Percentiles rank a stretch among this genome's conserved stretches.
phyloP scores from a whole-genome alignment of 2,113 vertebrate genomes.

The Phodopus roborovskii region DNA sequence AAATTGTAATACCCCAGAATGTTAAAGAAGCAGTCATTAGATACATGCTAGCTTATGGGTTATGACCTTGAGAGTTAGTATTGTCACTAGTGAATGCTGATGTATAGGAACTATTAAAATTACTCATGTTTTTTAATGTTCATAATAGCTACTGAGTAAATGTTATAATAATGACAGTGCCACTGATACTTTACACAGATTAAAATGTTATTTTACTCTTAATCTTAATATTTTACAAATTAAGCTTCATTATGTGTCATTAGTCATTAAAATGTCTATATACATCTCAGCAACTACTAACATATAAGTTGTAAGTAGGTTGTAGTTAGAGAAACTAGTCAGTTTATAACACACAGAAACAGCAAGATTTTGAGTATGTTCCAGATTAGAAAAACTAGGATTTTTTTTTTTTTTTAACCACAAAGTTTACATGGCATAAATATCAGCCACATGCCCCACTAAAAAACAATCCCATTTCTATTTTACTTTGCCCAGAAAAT shows the following conservation, averaged over 20 bases:
- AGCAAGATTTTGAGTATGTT: slow-evolving; percentile 44
- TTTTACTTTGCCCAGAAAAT: slow-evolving; percentile 9
- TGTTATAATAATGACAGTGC: not conserved
- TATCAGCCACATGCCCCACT: not conserved
- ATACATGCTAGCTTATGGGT: not conserved
- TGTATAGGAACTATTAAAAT: not conserved
- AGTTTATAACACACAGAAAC: not conserved
- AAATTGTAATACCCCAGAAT: not conserved
- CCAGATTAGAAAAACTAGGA: not conserved
- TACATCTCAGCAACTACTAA: not conserved
- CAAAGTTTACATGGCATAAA: not conserved
- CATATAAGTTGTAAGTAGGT: not conserved
- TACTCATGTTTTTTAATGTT: slow-evolving; percentile 14
- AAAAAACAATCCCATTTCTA: not conserved
- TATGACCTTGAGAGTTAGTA: not conserved
- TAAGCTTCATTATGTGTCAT: slow-evolving; percentile 35
- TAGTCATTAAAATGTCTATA: slow-evolving; percentile 14
- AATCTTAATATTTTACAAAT: slow-evolving; percentile 4
- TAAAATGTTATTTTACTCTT: slow-evolving; percentile 38
- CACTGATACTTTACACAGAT: not conserved
- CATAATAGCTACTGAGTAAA: not conserved
- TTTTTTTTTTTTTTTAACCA: not conserved
- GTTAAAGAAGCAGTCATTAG: not conserved
- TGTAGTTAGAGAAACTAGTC: not conserved
- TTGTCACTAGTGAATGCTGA: not conserved